phyloP scores from a whole-genome alignment of 2,888 invertebrate species.

The Cryptophagus acutangulus region DNA sequence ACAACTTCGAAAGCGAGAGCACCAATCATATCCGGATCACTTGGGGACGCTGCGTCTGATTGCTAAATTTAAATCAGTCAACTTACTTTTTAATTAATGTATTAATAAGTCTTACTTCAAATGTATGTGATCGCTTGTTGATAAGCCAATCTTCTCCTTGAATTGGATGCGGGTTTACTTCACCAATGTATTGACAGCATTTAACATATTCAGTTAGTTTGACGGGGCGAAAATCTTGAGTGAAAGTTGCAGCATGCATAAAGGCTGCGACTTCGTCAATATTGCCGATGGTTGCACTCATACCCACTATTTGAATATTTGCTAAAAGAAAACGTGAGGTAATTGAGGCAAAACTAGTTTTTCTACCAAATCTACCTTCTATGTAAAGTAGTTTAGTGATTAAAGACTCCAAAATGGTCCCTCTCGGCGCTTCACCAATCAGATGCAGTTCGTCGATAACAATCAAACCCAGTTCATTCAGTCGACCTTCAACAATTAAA shows the following conservation, averaged over 20 bases:
- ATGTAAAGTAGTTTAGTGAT: constrained; percentile 73
- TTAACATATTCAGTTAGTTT: constrained; percentile 79
- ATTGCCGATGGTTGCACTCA: constrained; percentile 97
- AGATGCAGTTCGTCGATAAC: constrained; percentile 91
- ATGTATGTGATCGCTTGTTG: too few relatives aligned
- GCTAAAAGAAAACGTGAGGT: constrained; percentile 43
- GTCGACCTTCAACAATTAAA: constrained; percentile 70
- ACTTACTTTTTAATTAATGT: too few relatives aligned
- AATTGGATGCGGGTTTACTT: too few relatives aligned
- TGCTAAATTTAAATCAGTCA: too few relatives aligned
- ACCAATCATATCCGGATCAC: constrained; percentile 80
- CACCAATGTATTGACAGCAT: too few relatives aligned
- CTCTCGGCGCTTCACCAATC: constrained; percentile 81
- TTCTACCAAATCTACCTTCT: constrained; percentile 65
- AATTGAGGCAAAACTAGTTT: too few relatives aligned
- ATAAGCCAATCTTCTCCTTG: too few relatives aligned
- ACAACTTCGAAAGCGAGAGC: constrained; percentile 77
- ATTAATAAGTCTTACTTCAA: too few relatives aligned
- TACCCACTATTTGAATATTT: constrained; percentile 82
- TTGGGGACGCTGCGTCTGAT: too few relatives aligned
- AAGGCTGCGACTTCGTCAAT: constrained; percentile 74
- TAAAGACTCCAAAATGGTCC: constrained; percentile 77
- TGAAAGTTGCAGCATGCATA: constrained; percentile 75
- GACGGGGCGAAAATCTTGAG: constrained; percentile 84
- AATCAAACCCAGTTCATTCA: constrained; percentile 73